phyloP scores from a whole-genome alignment of 2,113 vertebrate genomes.

The Daubentonia madagascariensis region DNA sequence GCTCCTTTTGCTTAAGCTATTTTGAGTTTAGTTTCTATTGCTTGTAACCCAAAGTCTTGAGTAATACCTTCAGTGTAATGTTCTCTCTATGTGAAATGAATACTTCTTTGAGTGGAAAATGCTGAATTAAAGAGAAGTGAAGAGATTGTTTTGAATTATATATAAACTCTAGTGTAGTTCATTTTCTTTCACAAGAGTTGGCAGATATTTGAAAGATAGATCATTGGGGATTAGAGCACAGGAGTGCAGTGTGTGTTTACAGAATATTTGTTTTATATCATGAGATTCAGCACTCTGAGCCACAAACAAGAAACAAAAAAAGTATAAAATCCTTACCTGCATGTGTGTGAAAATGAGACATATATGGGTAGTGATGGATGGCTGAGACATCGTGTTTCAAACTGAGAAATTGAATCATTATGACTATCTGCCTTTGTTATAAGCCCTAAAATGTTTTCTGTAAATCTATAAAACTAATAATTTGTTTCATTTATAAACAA shows the following conservation, averaged over 20 bases:
- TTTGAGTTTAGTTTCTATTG: not conserved
- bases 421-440: not conserved
- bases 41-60: not conserved
- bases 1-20: not conserved
- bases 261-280: not conserved
- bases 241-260: not conserved
- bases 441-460: not conserved
- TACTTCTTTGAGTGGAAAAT: not conserved
- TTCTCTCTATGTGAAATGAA: not conserved
- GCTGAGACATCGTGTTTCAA: not conserved
- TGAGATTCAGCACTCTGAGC: not conserved
- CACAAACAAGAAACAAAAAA: not conserved
- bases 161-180: not conserved
- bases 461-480: not conserved
- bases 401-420: not conserved
- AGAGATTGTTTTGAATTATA: not conserved
- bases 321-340: not conserved
- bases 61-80: not conserved
- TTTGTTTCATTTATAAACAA: not conserved
- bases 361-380: not conserved
- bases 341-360: not conserved
- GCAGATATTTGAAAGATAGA: not conserved
- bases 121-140: not conserved
- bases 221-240: not conserved
- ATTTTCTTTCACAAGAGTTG: slow-evolving; percentile 14